These are phyloP conservation scores for Bubo scandiacus DNA, from an alignment of 2,113 vertebrate species.

Conservation along the genomic window DNA sequence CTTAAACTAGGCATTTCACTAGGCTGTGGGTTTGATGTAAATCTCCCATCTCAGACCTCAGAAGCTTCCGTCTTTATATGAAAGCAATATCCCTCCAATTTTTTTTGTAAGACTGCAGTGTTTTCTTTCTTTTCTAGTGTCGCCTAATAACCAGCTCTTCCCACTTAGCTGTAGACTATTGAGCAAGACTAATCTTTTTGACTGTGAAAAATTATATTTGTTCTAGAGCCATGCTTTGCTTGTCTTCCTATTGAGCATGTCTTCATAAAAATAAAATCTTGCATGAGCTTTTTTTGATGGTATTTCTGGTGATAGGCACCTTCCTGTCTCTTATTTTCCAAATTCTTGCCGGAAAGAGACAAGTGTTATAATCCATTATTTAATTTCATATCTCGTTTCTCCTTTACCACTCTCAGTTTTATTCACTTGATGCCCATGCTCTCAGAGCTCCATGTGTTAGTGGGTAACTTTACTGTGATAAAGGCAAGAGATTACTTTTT, in stretches of 20 bases:
- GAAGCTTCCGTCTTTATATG: not conserved
- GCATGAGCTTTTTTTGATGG: not conserved
- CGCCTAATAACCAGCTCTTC: constrained; percentile 36
- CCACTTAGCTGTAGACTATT: constrained; percentile 39
- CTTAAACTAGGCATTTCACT: not conserved
- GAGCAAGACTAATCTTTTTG: constrained; percentile 61
- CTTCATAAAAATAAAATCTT: constrained; percentile 49
- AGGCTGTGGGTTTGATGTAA: not conserved
- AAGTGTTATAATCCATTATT: constrained; percentile 17
- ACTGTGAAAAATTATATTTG: constrained; percentile 60
- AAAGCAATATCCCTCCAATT: not conserved
- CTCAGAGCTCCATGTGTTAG: not conserved
- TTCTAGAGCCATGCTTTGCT: constrained; percentile 42
- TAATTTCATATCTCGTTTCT: constrained; percentile 3
- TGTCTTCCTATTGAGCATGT: constrained; percentile 39
- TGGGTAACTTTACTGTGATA: not conserved
- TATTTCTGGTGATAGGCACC: not conserved
- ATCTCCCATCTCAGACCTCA: not conserved
- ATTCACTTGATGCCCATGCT: not conserved
- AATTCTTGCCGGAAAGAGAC: not conserved
- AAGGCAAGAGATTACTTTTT: not conserved
- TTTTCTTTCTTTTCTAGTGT: not conserved
- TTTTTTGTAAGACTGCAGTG: not conserved
- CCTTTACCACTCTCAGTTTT: not conserved
- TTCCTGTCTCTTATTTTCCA: not conserved